Conservation (phyloP, 2,797 vertebrate species). For the Crocidura indochinensis region DNA sequence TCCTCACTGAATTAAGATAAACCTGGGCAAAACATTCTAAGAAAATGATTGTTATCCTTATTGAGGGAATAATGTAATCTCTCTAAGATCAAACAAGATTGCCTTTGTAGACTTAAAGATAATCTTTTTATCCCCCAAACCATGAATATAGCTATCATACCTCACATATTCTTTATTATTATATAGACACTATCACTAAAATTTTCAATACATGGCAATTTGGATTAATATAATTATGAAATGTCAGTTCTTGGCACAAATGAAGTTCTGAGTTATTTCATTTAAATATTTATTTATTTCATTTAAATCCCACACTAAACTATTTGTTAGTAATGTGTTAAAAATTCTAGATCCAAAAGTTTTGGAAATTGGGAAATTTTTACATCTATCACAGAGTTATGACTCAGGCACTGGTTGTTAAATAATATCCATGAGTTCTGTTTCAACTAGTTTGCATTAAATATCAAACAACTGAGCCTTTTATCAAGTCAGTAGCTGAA, state of each 20-base stretch:
- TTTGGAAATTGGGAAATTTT: conserved; percentile 57
- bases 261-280: background rate
- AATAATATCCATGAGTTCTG: conserved; percentile 12
- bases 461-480: conserved; percentile 16
- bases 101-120: background rate
- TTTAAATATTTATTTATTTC: conserved; percentile 7
- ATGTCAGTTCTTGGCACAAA: background rate
- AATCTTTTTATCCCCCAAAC: background rate
- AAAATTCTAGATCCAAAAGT: background rate
- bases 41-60: background rate
- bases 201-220: background rate
- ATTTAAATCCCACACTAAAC: background rate
- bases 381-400: background rate
- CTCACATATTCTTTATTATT: no score
- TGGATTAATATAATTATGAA: background rate
- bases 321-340: background rate
- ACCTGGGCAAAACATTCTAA: background rate
- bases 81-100: background rate
- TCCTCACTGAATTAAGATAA: no score
- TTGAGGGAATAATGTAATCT: background rate
- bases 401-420: conserved; percentile 43
- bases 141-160: background rate
- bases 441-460: conserved; percentile 27
- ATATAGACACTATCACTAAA: background rate
- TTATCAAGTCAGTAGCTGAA: conserved; percentile 46